Conservation (phyloP, 2,888 invertebrate species). For the Himalopsyche anomala region DNA sequence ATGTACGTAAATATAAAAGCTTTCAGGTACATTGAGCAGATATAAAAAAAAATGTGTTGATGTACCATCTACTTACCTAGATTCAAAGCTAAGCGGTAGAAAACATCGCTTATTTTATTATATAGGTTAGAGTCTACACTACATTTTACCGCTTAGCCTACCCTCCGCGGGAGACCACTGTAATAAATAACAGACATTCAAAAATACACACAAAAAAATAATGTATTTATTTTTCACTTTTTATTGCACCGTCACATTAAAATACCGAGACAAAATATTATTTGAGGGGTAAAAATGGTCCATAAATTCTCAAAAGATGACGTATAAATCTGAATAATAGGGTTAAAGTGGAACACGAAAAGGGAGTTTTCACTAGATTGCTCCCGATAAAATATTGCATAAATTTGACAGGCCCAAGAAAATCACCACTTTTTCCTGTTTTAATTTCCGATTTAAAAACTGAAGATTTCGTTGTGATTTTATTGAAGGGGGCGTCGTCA, state of each 20-base stretch:
- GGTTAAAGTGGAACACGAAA: slow-evolving; percentile 56
- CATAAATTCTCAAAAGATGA: slow-evolving; percentile 55
- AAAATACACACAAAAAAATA: not conserved
- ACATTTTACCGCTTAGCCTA: slow-evolving; percentile 7
- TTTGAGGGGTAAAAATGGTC: slow-evolving; percentile 29
- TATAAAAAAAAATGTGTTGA: too few species aligned
- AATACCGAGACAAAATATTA: slow-evolving; percentile 35
- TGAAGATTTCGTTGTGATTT: not conserved
- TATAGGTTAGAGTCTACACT: slow-evolving; percentile 23
- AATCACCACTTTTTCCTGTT: slow-evolving; percentile 34
- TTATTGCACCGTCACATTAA: slow-evolving; percentile 26
- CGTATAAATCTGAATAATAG: slow-evolving; percentile 62
- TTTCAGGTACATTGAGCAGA: too few species aligned
- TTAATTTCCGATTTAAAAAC: slow-evolving; percentile 26
- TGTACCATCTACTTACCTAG: not conserved
- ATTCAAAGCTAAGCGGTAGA: not conserved
- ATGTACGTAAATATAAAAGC: too few species aligned
- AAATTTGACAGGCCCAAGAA: slow-evolving; percentile 28
- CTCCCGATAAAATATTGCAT: slow-evolving; percentile 54
- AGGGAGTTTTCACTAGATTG: slow-evolving; percentile 53
- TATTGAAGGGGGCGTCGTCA: not conserved
- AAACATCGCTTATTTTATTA: not conserved
- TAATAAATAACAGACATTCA: not conserved
- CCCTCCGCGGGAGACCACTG: slow-evolving; percentile 35
- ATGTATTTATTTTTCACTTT: slow-evolving; percentile 20